phyloP scores from a whole-genome alignment of 2,113 vertebrate species.

The Guaruba guarouba region DNA sequence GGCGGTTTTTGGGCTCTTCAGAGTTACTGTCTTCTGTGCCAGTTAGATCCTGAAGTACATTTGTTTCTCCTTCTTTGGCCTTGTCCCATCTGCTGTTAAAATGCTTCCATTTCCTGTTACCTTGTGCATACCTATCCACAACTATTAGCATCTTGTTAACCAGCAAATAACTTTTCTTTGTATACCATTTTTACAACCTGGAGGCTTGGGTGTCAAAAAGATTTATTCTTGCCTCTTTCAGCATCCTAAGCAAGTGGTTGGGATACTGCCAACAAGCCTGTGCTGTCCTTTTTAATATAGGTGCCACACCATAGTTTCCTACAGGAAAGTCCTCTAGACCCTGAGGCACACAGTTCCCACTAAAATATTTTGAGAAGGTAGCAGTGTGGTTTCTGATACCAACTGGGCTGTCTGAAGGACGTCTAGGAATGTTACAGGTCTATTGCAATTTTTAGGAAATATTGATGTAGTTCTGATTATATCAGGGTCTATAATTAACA shows the following conservation, averaged over 20 bases:
- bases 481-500: background rate
- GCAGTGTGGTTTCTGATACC: background rate
- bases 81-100: background rate
- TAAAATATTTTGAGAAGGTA: background rate
- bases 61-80: background rate
- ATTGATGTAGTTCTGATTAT: background rate
- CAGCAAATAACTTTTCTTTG: background rate
- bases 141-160: background rate
- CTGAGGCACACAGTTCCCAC: background rate
- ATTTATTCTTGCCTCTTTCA: background rate
- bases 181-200: background rate
- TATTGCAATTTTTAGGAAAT: background rate
- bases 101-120: background rate
- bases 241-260: background rate
- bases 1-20: rapidly evolving
- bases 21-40: background rate
- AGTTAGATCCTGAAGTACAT: background rate
- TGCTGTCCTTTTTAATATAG: background rate
- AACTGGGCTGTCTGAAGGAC: background rate
- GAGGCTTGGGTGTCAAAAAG: background rate
- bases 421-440: background rate
- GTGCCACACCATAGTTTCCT: background rate
- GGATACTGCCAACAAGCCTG: background rate
- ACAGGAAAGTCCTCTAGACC: background rate
- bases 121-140: background rate